phyloP scores from a whole-genome alignment of 2,888 invertebrate species.

The Sisyra terminalis region DNA sequence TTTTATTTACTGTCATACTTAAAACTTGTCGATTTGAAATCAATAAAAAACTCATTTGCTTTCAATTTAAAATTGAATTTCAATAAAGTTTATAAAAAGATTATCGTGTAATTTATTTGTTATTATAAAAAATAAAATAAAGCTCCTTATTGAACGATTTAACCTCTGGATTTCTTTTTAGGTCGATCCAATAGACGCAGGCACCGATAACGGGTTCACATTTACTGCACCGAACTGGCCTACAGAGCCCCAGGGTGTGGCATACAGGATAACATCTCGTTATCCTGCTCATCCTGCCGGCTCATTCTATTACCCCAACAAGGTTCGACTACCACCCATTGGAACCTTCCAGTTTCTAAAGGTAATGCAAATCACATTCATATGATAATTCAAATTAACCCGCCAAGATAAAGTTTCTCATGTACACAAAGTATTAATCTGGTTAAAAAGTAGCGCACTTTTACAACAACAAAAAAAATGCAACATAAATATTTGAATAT shows the following conservation, averaged over 20 bases:
- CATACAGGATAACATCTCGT: constrained; percentile 74
- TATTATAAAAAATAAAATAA: too few species aligned
- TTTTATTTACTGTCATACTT: too few species aligned
- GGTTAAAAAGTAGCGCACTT: too few species aligned
- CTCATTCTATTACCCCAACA: constrained; percentile 85
- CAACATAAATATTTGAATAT: too few species aligned
- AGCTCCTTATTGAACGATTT: too few species aligned
- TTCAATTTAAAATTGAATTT: too few species aligned
- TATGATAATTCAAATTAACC: constrained; percentile 1
- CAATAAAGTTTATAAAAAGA: too few species aligned
- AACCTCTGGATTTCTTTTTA: constrained; percentile 19
- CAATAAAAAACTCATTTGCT: too few species aligned
- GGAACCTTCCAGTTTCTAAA: constrained; percentile 84
- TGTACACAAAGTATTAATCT: too few species aligned
- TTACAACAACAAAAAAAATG: too few species aligned
- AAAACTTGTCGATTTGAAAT: too few species aligned
- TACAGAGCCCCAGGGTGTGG: constrained; percentile 74
- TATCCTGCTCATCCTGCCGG: constrained; percentile 86
- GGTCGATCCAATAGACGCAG: constrained; percentile 85
- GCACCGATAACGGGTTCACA: constrained; percentile 89
- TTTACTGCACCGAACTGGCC: constrained; percentile 96
- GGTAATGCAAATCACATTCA: constrained; percentile 32
- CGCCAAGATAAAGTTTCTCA: background rate
- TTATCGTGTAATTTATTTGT: too few species aligned
- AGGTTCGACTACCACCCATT: constrained; percentile 72